Base-by-base conservation (phyloP, 1,140 invertebrate species). In the Helicoverpa armigera region DNA sequence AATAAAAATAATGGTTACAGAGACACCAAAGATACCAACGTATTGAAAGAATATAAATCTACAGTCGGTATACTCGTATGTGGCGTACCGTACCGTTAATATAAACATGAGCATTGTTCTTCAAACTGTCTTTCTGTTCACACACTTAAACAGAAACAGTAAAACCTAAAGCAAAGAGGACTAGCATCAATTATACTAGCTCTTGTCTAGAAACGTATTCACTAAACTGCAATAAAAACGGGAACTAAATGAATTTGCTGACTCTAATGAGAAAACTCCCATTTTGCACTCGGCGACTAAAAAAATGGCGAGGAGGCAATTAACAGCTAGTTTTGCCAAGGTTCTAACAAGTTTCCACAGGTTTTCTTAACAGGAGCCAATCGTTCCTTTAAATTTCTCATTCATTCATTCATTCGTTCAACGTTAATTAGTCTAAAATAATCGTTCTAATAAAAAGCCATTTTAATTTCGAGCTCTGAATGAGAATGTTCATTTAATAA, bases 231-330 rank as follows among this genome's bases (percentile, higher is more conserved):
- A 60, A 81, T 63, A 56, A 79, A 85, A 78, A 74, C 73, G 43
- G 72, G 75, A 83, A 83, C 83, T 86, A 90, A 91, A 90, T 89
- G 87, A 90, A 90, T 90, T 90, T 90, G 81, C 86, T 79, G 80
- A 80, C 84, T 86, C 84, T 88, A 91, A 92, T 91, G 87, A 89
- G 88, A 90, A 92, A 91, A 90, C 88, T 90, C 88, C 70, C 83
- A 89, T 86, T 91, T 86, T 81, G 81, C 74, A 79, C 23, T 18
- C 14, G 61, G 31, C 14, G 75, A 83, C 70, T 83, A 84, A 84
- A 88, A 89, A 90, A 87, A 87, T 54, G 70, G 81, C 4, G 35
- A 43, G 35, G 35, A 77, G 78, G 84, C 84, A 86, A 86, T 85
- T 88, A 88, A 77, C 77, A 13, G 18, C 72, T 74, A 79, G 82